phyloP scores from a whole-genome alignment of 2,797 vertebrate species.

The Spinibarbus caldwelli region DNA sequence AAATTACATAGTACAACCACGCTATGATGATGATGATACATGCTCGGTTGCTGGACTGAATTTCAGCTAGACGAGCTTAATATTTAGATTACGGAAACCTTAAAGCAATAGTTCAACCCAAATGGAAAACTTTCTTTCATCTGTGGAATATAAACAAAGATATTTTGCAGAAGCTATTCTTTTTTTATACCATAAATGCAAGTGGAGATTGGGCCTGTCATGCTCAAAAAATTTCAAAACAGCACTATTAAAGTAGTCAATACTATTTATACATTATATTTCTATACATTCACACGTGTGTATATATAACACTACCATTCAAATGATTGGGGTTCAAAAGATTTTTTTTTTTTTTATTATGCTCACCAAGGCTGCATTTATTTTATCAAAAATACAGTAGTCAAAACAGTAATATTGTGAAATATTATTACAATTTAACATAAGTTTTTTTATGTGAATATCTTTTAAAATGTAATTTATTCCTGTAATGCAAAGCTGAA shows the following conservation, averaged over 20 bases:
- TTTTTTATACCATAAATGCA: neutral
- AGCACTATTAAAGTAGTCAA: neutral
- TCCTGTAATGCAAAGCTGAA: neutral
- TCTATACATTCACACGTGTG: neutral
- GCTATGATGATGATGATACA: constrained; percentile 68
- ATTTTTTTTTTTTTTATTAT: neutral
- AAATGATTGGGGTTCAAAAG: neutral
- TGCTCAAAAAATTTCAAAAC: neutral
- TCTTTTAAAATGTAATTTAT: neutral
- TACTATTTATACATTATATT: neutral
- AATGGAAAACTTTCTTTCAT: constrained; percentile 19
- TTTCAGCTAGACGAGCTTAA: constrained; percentile 62
- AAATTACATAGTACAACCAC: constrained; percentile 60
- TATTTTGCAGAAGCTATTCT: neutral
- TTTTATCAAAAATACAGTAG: neutral
- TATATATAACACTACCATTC: neutral
- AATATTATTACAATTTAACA: neutral
- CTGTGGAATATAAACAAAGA: constrained; percentile 19
- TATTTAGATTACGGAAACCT: constrained; percentile 35
- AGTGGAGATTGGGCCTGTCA: neutral
- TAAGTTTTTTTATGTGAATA: neutral
- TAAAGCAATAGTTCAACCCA: neutral
- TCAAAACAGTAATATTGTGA: neutral
- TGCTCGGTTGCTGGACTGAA: constrained; percentile 56
- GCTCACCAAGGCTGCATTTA: neutral